Base-by-base conservation (phyloP, 2,888 invertebrate species). In the Morpho achilles region DNA sequence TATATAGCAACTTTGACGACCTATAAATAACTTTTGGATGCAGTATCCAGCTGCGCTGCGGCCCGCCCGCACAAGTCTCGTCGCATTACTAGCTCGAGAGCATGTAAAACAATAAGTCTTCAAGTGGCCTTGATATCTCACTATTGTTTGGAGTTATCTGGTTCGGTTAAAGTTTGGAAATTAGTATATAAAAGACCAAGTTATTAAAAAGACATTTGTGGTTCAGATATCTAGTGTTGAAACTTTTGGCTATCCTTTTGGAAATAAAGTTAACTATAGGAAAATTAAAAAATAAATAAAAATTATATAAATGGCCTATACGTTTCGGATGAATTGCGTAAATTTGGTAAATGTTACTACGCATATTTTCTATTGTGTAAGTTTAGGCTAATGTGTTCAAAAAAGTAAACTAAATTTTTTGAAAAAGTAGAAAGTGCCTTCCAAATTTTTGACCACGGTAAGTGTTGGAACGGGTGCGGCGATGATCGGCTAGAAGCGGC, bases 341-440 rank as follows among this genome's bases (percentile, higher is more conserved):
- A 79, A 87, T 88, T 90, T 89, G 89, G 88, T 86, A 87, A 89
- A 88, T 88, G 88, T 90, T 90, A 87, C 82, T 89, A 88, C 88
- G 89, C 89, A 87, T 87, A 89, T 90, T 88, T 89, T 90, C 87
- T 91, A 91, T 88, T 91, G 80, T 89, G 82, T 91, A 91, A 90
- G 92, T 92, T 91, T 93, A 93, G 93, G 93, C 93, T 93, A 92
- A 93, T 94, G 94, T 94, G 94, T 94, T 94, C 94, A 93, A 93
- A 93, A n/a, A 92, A 88, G 74, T 82, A 84, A 90, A 89, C 84
- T 89, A 80, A 87, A 88, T 82, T 81, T 85, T 88, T 88, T 84
- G 80, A 92, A 92, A 92, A 93, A 91, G 94, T 94, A 94, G 94
- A 93, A 94, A 95, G 94, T 95, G 95, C 95, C 95, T 95, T 95